Evolutionary conservation across 2,888 invertebrate genomes (phyloP).

Genomic region (Netelia melanura): DNA sequence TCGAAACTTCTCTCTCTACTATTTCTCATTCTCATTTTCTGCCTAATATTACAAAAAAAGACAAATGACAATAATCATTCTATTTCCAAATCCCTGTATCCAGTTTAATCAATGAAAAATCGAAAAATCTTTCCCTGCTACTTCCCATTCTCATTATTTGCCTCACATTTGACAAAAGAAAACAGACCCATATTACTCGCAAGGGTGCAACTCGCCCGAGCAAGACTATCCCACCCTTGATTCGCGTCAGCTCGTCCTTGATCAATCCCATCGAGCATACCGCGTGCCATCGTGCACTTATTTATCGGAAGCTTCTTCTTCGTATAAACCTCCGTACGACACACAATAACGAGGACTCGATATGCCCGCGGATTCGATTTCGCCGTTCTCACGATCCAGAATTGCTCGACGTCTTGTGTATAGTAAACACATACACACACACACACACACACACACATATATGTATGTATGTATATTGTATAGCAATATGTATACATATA

Average conservation of each 20-base stretch:
- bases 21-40: too few relatives aligned
- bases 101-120: too few relatives aligned
- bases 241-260: neutral
- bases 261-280: conserved; percentile 16
- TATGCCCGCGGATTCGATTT: conserved; percentile 65
- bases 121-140: too few relatives aligned
- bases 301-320: conserved; percentile 47
- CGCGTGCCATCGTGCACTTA: neutral
- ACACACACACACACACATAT: neutral
- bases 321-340: conserved; percentile 46
- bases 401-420: conserved; percentile 48
- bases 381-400: conserved; percentile 70
- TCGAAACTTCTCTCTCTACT: too few relatives aligned
- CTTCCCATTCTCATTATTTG: too few relatives aligned
- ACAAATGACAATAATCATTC: too few relatives aligned
- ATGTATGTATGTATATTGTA: conserved; percentile 9
- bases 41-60: too few relatives aligned
- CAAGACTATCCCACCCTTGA: too few relatives aligned
- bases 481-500: conserved; percentile 18
- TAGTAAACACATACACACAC: neutral
- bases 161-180: too few relatives aligned
- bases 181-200: too few relatives aligned
- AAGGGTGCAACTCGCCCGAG: too few relatives aligned
- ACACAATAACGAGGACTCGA: conserved; percentile 66
- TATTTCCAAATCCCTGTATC: too few relatives aligned